Evolutionary conservation across 1,140 invertebrate species (phyloP), one percentile per base, ranked within the genome.

Genomic region (Copidosoma floridanum): DNA sequence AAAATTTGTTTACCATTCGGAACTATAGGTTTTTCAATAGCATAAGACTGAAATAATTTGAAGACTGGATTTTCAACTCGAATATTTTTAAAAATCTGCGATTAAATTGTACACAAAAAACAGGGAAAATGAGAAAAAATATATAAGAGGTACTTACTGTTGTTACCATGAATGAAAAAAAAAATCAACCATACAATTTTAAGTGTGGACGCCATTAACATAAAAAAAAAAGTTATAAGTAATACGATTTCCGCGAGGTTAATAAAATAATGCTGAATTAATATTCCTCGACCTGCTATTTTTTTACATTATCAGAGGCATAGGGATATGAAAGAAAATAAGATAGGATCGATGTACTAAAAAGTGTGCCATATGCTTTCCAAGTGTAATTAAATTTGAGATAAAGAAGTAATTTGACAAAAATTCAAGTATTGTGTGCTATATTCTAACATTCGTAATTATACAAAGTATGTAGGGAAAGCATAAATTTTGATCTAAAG

Each of bases 231-330:
- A n/a, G n/a, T n/a, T 46, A 7, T 24, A 44, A 53, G 29, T 37
- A 35, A 38, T 14, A 51, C 21, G 38, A 51, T 37, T 55, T 54
- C 32, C 24, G 24, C 26, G 52, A 54, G 26, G 37, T 61, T 58
- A 58, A 56, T 63, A 65, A 62, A 56, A 66, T 51, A 65, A 64
- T 65, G 64, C 65, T 54, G 43, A 69, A 66, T 43, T 62, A 67
- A 71, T 71, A 72, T 71, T 71, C 68, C 66, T 65, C 52, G 68
- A 75, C 71, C 65, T 69, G 64, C 67, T 76, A 74, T 76, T 76
- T 77, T n/a, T 75, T 76, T 74, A 74, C 74, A 75, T 70, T 64
- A 59, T 58, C 32, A 48, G 35, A 73, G 66, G 47, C 41, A 65
- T 67, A 65, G 57, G 41, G n/a, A 63, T 67, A 64, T 62, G 51